Percentiles rank a stretch among this genome's conserved stretches.
These are phyloP conservation scores for Brachyptera risi DNA, from an alignment of 2,888 invertebrate genomes.

Conservation along the genomic window DNA sequence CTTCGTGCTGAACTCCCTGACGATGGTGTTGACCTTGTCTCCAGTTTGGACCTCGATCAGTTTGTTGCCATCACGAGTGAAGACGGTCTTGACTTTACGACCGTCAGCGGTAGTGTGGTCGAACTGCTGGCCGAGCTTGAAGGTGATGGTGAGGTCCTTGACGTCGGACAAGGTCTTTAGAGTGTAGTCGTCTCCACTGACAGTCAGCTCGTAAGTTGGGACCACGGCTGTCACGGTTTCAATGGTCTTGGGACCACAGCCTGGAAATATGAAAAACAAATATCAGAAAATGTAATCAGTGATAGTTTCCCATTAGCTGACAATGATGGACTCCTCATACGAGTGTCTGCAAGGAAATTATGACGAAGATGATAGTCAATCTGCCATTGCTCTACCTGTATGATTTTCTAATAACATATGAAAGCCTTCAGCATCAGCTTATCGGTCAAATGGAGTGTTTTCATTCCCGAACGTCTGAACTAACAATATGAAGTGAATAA, in stretches of 20 bases:
- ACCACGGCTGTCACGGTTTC: neutral
- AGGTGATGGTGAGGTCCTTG: neutral
- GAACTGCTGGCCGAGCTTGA: neutral
- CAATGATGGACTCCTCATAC: no score
- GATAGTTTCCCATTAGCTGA: no score
- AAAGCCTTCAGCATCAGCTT: no score
- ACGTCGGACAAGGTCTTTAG: neutral
- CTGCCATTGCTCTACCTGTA: no score
- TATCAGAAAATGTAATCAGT: no score
- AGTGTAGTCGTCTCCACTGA: neutral
- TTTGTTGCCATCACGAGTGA: neutral
- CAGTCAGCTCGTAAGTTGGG: neutral
- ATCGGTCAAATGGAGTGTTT: no score
- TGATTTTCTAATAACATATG: no score
- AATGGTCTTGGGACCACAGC: neutral
- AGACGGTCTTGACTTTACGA: neutral
- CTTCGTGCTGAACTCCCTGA: neutral
- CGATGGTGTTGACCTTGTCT: neutral
- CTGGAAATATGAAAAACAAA: no score
- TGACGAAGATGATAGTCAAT: no score
- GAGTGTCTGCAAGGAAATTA: no score
- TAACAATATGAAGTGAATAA: no score
- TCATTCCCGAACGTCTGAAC: no score
- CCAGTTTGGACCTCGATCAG: neutral
- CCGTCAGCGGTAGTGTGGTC: neutral